phyloP scores from a whole-genome alignment of 2,797 vertebrate genomes.

The Hipposideros larvatus region DNA sequence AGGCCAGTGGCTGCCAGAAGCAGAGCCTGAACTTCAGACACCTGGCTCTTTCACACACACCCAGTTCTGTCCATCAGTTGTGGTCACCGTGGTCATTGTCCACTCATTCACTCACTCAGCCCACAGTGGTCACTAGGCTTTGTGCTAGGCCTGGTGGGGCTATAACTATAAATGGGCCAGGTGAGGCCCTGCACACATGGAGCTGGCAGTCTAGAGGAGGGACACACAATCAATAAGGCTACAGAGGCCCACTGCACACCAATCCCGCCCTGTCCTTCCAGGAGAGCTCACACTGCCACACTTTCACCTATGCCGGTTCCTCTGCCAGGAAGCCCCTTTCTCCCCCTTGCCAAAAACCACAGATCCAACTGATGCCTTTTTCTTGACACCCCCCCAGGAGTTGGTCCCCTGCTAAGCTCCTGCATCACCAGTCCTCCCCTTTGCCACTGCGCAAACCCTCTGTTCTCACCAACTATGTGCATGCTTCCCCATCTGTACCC shows the following conservation, averaged over 20 bases:
- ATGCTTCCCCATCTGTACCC: background rate
- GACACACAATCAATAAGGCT: too few relatives aligned
- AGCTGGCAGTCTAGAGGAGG: background rate
- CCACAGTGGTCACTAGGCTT: fast-evolving
- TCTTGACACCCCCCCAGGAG: too few relatives aligned
- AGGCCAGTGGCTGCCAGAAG: background rate
- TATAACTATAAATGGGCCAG: background rate
- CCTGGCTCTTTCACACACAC: background rate
- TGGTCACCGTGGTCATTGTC: too few relatives aligned
- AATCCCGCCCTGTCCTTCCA: background rate
- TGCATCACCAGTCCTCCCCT: background rate
- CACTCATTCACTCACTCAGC: background rate
- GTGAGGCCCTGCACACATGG: background rate
- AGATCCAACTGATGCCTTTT: too few relatives aligned
- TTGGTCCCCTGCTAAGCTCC: background rate
- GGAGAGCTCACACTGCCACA: background rate
- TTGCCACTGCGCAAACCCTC: too few relatives aligned
- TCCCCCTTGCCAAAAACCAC: background rate
- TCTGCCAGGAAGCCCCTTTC: background rate
- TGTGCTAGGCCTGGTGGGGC: background rate
- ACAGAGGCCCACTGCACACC: background rate
- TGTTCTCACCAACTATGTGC: background rate
- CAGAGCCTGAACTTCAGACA: background rate
- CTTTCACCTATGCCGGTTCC: background rate
- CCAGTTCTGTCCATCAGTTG: fast-evolving